Evolutionary conservation across 2,113 vertebrate genomes (phyloP).

Genomic region (Calyptomena viridis): DNA sequence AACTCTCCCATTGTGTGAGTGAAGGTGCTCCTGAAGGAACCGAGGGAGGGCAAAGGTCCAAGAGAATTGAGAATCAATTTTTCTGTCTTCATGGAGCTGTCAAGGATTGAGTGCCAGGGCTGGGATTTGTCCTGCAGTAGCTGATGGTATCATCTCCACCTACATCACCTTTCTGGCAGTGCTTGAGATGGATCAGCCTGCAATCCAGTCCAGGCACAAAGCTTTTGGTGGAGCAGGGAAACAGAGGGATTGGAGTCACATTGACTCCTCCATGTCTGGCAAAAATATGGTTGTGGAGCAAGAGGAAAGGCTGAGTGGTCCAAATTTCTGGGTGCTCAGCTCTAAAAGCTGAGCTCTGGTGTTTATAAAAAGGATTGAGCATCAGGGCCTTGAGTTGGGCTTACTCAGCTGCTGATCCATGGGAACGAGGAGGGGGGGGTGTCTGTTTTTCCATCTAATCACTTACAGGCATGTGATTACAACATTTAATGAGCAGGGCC

Average conservation of each 20-base stretch:
- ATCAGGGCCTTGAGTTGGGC: not conserved
- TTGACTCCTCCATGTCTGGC: rapidly evolving
- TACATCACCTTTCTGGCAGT: not conserved
- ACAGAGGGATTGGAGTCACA: not conserved
- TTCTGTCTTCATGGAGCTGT: not conserved
- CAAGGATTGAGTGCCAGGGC: constrained; percentile 13
- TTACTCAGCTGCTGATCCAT: not conserved
- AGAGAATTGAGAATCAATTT: constrained; percentile 44
- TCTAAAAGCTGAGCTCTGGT: not conserved
- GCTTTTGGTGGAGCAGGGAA: not conserved
- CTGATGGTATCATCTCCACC: not conserved
- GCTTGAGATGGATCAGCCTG: not conserved
- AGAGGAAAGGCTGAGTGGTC: not conserved
- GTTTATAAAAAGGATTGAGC: not conserved
- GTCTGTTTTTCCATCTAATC: constrained; percentile 46
- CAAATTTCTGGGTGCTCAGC: not conserved
- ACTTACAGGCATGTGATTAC: constrained; percentile 63
- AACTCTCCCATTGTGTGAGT: not conserved
- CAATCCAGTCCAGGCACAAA: not conserved
- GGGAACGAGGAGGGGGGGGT: not conserved
- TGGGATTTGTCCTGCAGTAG: not conserved
- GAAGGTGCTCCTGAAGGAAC: not conserved
- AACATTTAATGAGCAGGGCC: constrained; percentile 41
- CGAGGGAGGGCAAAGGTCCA: not conserved
- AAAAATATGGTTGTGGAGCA: not conserved